phyloP scores from a whole-genome alignment of 2,797 vertebrate genomes.

The Alauda arvensis region DNA sequence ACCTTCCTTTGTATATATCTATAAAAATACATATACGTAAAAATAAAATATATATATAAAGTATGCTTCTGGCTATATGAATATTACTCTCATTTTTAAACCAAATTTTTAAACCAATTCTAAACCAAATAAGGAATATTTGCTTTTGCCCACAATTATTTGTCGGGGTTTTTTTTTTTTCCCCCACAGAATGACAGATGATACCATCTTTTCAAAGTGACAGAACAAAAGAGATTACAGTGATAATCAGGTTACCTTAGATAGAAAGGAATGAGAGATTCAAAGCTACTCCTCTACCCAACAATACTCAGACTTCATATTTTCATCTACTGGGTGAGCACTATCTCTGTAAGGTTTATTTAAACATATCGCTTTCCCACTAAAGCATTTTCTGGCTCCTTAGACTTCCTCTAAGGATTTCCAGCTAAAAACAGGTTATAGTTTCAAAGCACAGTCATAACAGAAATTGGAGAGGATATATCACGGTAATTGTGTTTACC shows the following conservation, averaged over 20 bases:
- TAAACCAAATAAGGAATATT: background rate
- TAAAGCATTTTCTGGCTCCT: constrained; percentile 31
- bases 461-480: constrained; percentile 31
- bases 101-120: background rate
- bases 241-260: constrained; percentile 35
- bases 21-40: background rate
- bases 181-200: constrained; percentile 18
- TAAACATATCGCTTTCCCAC: constrained; percentile 14
- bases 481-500: background rate
- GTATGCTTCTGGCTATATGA: background rate
- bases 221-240: constrained; percentile 46
- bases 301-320: constrained; percentile 39
- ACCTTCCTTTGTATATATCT: background rate
- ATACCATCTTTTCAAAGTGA: constrained; percentile 19
- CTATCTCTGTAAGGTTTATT: constrained; percentile 36
- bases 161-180: background rate
- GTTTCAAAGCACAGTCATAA: background rate
- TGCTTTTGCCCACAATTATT: background rate
- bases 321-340: constrained; percentile 36
- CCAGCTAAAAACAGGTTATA: constrained; percentile 23
- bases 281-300: constrained; percentile 25
- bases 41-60: background rate
- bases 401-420: constrained; percentile 30
- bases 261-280: constrained; percentile 5
- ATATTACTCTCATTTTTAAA: constrained; percentile 38